Conservation (phyloP, 2,113 vertebrate species). For the Sander vitreus region DNA sequence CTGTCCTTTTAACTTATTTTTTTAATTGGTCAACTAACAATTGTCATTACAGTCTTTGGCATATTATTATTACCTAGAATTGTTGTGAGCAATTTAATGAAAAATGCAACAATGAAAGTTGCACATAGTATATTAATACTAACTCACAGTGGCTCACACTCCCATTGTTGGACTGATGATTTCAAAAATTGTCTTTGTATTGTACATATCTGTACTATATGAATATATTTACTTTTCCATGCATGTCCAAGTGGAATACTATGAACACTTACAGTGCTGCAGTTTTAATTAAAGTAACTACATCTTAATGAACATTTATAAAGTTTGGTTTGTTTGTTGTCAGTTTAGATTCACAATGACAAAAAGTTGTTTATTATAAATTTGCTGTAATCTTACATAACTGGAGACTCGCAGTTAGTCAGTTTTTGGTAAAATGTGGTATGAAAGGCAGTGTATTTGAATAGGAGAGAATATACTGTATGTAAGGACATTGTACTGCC, state of each 20-base stretch:
- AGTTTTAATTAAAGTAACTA: slow-evolving; percentile 86
- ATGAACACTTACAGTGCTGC: slow-evolving; percentile 86
- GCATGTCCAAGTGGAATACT: slow-evolving; percentile 87
- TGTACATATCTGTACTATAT: slow-evolving; percentile 89
- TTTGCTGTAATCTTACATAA: not conserved
- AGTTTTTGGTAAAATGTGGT: not conserved
- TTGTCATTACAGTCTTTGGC: slow-evolving; percentile 42
- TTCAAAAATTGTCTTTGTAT: slow-evolving; percentile 76
- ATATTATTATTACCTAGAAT: slow-evolving; percentile 54
- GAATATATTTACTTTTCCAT: slow-evolving; percentile 89
- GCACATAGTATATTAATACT: slow-evolving; percentile 62
- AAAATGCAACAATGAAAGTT: slow-evolving; percentile 69
- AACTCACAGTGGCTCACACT: slow-evolving; percentile 75
- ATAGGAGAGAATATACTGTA: not conserved
- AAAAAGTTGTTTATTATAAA: not conserved
- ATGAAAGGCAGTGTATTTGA: not conserved
- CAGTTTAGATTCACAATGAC: not conserved
- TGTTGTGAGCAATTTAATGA: slow-evolving; percentile 58
- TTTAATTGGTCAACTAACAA: slow-evolving; percentile 70
- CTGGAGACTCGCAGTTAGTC: not conserved
- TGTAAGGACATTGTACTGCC: not conserved
- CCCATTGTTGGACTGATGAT: slow-evolving; percentile 80
- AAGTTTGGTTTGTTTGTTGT: slow-evolving; percentile 20
- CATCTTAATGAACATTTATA: slow-evolving; percentile 62
- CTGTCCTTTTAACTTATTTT: slow-evolving; percentile 74